Conservation (phyloP, 2,888 invertebrate species). For the Ypsolopha scabrella region DNA sequence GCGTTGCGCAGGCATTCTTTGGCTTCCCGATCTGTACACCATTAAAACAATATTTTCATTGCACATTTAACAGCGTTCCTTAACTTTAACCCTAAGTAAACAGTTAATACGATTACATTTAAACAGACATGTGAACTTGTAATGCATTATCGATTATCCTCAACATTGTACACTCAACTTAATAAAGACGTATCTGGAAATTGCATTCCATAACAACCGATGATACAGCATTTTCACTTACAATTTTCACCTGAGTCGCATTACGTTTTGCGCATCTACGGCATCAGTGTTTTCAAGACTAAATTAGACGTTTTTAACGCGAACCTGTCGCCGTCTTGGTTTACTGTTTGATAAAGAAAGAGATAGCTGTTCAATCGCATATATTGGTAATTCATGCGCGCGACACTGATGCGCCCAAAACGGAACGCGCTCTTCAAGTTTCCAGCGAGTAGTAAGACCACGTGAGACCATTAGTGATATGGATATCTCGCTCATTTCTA, state of each 20-base stretch:
- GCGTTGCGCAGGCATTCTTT: no score
- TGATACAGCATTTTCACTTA: not conserved
- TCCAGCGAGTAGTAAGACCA: not conserved
- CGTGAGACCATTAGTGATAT: not conserved
- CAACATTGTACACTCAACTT: slow-evolving; percentile 18
- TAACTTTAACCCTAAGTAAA: slow-evolving; percentile 47
- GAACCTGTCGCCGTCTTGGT: no score
- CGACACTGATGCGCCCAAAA: no score
- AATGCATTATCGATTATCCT: slow-evolving; percentile 38
- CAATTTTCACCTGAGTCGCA: no score
- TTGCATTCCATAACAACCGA: not conserved
- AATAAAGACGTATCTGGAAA: slow-evolving; percentile 31
- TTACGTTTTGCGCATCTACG: no score
- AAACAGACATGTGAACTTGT: slow-evolving; percentile 49
- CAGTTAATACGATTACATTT: slow-evolving; percentile 50
- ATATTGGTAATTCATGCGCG: no score
- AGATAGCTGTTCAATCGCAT: no score
- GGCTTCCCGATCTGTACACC: no score
- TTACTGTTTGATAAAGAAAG: no score
- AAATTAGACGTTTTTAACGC: no score
- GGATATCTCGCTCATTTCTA: not conserved
- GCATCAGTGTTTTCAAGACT: no score
- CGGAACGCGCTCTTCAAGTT: no score
- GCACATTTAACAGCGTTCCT: slow-evolving; percentile 50
- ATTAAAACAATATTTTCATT: slow-evolving; percentile 23